phyloP scores from a whole-genome alignment of 2,888 invertebrate genomes.

The Suillia variegata region DNA sequence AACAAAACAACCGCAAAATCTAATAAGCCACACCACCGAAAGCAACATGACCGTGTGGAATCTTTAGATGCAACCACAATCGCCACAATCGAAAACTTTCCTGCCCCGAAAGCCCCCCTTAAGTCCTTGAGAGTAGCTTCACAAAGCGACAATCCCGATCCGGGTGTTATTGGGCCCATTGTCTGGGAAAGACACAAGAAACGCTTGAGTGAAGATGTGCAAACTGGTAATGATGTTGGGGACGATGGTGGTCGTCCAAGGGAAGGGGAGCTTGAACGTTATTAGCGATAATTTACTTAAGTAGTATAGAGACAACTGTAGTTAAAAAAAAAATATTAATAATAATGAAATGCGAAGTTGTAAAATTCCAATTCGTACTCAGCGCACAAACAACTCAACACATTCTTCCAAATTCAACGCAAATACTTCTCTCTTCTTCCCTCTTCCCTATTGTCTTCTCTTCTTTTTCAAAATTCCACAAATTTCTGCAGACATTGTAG shows the following conservation, averaged over 20 bases:
- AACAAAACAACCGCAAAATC: constrained; percentile 34
- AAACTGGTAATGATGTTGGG: constrained; percentile 43
- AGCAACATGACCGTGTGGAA: constrained; percentile 13
- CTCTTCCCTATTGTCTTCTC: constrained; percentile 23
- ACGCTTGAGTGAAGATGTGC: constrained; percentile 60
- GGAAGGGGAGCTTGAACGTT: constrained; percentile 38
- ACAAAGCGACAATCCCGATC: constrained; percentile 78
- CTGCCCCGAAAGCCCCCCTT: constrained; percentile 50
- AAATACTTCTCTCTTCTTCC: constrained; percentile 18
- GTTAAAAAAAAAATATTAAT: too few species aligned
- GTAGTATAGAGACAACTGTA: neutral
- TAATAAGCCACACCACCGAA: constrained; percentile 29
- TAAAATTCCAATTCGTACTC: neutral
- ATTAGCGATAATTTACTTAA: constrained; percentile 29
- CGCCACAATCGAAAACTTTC: constrained; percentile 47
- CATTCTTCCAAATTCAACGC: constrained; percentile 24
- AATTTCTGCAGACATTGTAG: constrained; percentile 46
- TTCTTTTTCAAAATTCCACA: constrained; percentile 22
- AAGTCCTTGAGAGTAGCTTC: constrained; percentile 62
- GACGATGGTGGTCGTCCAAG: constrained; percentile 25
- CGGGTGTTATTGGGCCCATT: constrained; percentile 81
- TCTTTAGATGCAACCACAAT: constrained; percentile 41
- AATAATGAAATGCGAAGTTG: neutral
- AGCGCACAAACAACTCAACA: constrained; percentile 30
- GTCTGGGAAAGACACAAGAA: constrained; percentile 84